phyloP scores from a whole-genome alignment of 2,113 vertebrate genomes.

The Micromys minutus region DNA sequence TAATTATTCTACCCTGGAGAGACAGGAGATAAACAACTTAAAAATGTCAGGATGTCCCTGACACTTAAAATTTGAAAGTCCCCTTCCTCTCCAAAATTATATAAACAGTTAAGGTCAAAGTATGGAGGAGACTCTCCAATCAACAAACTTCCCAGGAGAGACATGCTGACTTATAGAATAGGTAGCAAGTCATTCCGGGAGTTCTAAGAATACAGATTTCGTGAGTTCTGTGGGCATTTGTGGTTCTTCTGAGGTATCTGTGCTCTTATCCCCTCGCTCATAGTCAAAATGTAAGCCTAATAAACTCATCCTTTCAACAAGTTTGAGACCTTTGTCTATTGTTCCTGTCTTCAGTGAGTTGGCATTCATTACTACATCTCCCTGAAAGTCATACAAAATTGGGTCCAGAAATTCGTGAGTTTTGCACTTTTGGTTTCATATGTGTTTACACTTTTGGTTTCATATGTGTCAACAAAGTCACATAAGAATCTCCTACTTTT shows the following conservation, averaged over 20 bases:
- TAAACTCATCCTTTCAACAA: not conserved
- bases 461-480: no score
- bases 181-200: no score
- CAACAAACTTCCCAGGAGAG: no score
- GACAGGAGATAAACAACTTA: not conserved
- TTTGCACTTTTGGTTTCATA: not conserved
- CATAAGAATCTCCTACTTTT: not conserved
- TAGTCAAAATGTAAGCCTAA: not conserved
- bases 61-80: not conserved
- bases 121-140: not conserved
- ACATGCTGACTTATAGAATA: no score
- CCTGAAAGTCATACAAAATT: not conserved
- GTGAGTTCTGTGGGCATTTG: not conserved
- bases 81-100: not conserved
- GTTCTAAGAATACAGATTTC: not conserved
- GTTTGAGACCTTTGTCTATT: not conserved
- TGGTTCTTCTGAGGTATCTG: not conserved
- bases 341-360: not conserved
- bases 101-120: not conserved
- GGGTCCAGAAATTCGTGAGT: not conserved
- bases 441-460: not conserved
- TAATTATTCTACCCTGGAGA: not conserved
- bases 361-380: not conserved
- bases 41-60: not conserved
- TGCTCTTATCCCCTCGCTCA: not conserved